Evolutionary conservation across 2,797 vertebrate species (phyloP), one percentile per base, ranked within the genome.

Genomic region (Hydrolagus colliei): DNA sequence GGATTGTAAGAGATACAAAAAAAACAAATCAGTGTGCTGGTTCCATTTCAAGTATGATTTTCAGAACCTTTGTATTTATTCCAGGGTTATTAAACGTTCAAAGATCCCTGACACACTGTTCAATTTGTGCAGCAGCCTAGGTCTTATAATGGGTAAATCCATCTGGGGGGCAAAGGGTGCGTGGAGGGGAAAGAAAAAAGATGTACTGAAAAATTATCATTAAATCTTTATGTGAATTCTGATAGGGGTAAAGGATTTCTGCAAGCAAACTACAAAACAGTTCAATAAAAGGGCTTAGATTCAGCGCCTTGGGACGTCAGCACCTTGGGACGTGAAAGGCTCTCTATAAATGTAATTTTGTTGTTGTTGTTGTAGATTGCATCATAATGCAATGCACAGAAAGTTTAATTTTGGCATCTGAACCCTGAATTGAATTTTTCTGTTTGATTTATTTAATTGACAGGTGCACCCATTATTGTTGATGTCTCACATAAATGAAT

Each of bases 241-340:
- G 68, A 84, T 84, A 84, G 20, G 68, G 16, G 16, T 71, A 68
- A 84, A 20, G 71, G 27, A 77, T 77, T 20, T 77, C 20, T 61
- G 2, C 16, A 71, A 68, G 41, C 41, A 52, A 20, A 18, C 35
- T 84, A 11, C 65, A 71, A 52, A 52, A 52, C 41, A 52, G 8
- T 84, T 84, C 9, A 82, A 82, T 65, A 14, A 65, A 35, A 35
- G 41, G 16, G 27, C 9, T 52, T 6, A 52, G 41, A 27, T 27
- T 27, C 27, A 27, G 27, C 27, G 27, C 27, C 27, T 27, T 27
- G 27, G 27, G 27, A 27, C 0, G 27, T 27, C 27, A 27, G 1
- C 27, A 27, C 0, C 27, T 27, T 27, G 27, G 1, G 27, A 27
- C 27, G 27, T 27, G 27, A 27, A 27, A 27, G 27, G 27, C 27